Evolutionary conservation across 1,140 invertebrate genomes (phyloP).

Genomic region (Aphelenchoides besseyi): DNA sequence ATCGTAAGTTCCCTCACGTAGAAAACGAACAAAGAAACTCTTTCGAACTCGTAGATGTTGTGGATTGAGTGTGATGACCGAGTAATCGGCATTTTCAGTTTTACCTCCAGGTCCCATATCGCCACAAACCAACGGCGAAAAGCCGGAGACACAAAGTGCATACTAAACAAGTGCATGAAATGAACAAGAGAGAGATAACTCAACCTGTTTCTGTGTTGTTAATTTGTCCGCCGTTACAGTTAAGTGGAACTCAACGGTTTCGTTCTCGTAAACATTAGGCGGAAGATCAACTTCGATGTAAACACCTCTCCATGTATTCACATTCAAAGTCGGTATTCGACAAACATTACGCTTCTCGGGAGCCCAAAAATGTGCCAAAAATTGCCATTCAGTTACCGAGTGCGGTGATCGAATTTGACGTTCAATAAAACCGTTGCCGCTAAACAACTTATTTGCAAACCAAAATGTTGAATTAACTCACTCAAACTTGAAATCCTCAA

Average conservation of each 20-base stretch:
- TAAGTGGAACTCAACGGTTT: constrained; percentile 41
- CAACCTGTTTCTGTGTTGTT: neutral
- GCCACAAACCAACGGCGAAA: constrained; percentile 46
- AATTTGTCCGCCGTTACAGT: constrained; percentile 37
- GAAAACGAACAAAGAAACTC: constrained; percentile 40
- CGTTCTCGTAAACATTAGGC: constrained; percentile 41
- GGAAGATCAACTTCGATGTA: constrained; percentile 51
- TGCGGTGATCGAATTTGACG: constrained; percentile 28
- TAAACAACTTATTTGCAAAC: constrained; percentile 21
- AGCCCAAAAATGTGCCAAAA: constrained; percentile 39
- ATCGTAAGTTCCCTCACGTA: constrained; percentile 34
- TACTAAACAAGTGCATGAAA: constrained; percentile 33
- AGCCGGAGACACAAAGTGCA: constrained; percentile 38
- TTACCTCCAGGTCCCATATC: constrained; percentile 38
- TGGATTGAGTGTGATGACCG: constrained; percentile 20
- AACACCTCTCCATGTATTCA: constrained; percentile 18
- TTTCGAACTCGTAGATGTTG: constrained; percentile 29
- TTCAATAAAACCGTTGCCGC: constrained; percentile 13
- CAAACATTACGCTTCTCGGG: constrained; percentile 30
- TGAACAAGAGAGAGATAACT: neutral
- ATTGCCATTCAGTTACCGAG: constrained; percentile 46
- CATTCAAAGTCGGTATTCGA: neutral
- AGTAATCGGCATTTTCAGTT: constrained; percentile 37
- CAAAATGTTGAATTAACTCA: constrained; percentile 19
- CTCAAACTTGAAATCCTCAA: constrained; percentile 40